phyloP scores from a whole-genome alignment of 2,113 vertebrate genomes.

The Microtus pennsylvanicus region DNA sequence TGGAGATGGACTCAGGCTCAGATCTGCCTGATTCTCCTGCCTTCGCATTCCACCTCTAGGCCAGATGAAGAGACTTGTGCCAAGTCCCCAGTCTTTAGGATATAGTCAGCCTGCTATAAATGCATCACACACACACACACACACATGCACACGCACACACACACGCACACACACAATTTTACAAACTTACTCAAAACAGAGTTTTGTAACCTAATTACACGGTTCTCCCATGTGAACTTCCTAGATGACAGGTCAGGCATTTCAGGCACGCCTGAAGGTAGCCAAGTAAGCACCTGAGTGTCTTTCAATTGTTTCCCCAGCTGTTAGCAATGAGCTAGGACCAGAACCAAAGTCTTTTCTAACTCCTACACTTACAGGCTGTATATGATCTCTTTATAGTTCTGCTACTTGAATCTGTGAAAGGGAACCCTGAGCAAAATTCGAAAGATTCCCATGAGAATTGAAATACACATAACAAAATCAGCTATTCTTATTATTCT shows the following conservation, averaged over 20 bases:
- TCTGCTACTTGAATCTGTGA: not conserved
- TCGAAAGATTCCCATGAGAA: not conserved
- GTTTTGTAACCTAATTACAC: not conserved
- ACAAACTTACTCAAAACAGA: not conserved
- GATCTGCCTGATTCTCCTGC: not conserved
- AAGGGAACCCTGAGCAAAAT: not conserved
- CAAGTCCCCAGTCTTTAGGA: not conserved
- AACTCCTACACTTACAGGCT: not conserved
- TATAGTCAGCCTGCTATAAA: not conserved
- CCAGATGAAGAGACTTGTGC: not conserved
- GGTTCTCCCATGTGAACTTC: not conserved
- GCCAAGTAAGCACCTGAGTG: not conserved
- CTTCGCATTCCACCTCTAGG: not conserved
- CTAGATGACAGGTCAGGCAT: not conserved
- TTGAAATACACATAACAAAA: not conserved
- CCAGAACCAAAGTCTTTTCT: slow-evolving; percentile 16
- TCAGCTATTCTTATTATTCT: not conserved
- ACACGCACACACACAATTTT: not conserved
- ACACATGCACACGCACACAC: not conserved
- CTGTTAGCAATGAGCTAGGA: not conserved
- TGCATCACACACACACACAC: not conserved
- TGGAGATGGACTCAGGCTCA: not conserved
- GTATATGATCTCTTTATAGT: not conserved
- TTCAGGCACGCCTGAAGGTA: not conserved
- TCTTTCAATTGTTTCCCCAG: not conserved